These are phyloP conservation scores for Leucoraja ocellata DNA, from an alignment of 2,797 vertebrate genomes.

Conservation along the genomic window DNA sequence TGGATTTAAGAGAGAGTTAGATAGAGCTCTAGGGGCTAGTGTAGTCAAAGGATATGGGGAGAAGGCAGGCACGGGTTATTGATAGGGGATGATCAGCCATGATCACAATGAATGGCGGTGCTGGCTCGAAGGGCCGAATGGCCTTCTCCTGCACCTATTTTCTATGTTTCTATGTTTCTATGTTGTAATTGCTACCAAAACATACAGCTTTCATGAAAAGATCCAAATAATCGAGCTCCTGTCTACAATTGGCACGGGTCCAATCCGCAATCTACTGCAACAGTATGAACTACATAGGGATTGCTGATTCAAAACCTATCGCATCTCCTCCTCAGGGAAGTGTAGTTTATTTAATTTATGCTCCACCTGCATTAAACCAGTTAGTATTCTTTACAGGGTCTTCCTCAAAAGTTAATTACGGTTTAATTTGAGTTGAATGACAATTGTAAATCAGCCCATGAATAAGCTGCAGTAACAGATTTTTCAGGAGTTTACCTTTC, in stretches of 20 bases:
- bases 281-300: background rate
- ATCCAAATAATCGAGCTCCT: background rate
- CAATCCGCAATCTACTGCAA: background rate
- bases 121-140: too few species aligned
- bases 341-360: background rate
- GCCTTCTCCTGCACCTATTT: too few species aligned
- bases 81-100: too few species aligned
- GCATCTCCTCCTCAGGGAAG: background rate
- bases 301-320: background rate
- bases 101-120: too few species aligned
- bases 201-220: background rate
- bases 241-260: too few species aligned
- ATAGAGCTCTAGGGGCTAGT: too few species aligned
- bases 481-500: background rate
- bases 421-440: conserved; percentile 6
- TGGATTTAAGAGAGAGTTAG: too few species aligned
- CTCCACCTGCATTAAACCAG: background rate
- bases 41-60: too few species aligned
- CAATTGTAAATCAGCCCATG: background rate
- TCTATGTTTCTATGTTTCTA: too few species aligned
- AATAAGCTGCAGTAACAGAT: background rate
- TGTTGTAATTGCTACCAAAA: background rate
- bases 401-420: background rate
- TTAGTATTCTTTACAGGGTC: background rate
- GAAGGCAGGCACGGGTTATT: too few species aligned